phyloP scores from a whole-genome alignment of 1,140 invertebrate genomes.

The Nautilus pompilius region DNA sequence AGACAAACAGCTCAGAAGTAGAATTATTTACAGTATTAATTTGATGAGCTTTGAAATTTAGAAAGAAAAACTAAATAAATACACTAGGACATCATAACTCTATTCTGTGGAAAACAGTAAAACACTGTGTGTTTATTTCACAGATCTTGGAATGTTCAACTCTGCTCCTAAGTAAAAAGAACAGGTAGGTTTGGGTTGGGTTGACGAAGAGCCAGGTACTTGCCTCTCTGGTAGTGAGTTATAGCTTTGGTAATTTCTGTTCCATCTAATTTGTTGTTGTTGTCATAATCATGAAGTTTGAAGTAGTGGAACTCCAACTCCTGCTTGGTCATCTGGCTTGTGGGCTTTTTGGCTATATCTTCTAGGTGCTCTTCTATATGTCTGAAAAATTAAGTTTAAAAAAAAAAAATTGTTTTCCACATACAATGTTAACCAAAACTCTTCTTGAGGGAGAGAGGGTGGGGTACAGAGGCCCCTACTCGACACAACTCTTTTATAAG shows the following conservation, averaged over 20 bases:
- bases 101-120: no score
- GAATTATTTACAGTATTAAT: no score
- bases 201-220: no score
- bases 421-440: no score
- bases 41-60: no score
- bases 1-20: no score
- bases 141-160: no score
- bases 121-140: no score
- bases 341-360: slow-evolving; percentile 51
- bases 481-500: slow-evolving; percentile 52
- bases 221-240: slow-evolving; percentile 49
- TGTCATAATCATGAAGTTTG: slow-evolving; percentile 57
- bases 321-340: slow-evolving; percentile 54
- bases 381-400: slow-evolving; percentile 51
- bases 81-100: no score
- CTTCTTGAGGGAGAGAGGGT: slow-evolving; percentile 49
- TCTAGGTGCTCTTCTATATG: slow-evolving; percentile 60
- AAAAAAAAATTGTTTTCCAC: no score
- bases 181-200: not conserved
- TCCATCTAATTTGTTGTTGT: slow-evolving; percentile 53
- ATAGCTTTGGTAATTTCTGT: slow-evolving; percentile 51
- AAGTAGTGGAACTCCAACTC: slow-evolving; percentile 61
- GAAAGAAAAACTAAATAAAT: no score
- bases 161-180: no score
- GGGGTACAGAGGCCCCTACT: slow-evolving; percentile 47